phyloP scores from a whole-genome alignment of 2,113 vertebrate genomes.

The Peromyscus leucopus region DNA sequence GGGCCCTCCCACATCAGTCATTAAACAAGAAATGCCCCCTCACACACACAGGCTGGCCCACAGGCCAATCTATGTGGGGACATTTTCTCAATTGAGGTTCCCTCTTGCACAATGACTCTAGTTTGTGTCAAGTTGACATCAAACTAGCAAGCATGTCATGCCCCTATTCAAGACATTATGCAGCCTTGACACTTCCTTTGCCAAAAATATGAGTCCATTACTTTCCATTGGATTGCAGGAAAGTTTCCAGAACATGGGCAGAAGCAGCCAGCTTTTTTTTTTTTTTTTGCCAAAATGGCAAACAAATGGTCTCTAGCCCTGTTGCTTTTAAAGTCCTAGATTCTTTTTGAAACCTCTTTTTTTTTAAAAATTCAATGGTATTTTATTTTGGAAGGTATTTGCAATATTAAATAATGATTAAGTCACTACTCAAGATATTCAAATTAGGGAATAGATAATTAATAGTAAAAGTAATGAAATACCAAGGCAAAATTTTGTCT shows the following conservation, averaged over 20 bases:
- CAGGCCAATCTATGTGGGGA: neutral
- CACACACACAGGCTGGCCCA: too few species aligned
- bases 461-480: neutral
- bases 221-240: neutral
- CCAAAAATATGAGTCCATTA: neutral
- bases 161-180: neutral
- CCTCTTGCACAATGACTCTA: neutral
- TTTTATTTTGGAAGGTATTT: neutral
- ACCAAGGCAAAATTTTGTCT: neutral
- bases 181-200: neutral
- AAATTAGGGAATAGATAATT: neutral
- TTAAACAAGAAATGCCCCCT: neutral
- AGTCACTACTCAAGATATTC: neutral
- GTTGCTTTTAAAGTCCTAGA: neutral
- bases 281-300: neutral
- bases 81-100: neutral
- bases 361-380: neutral
- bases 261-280: neutral
- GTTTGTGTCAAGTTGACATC: neutral
- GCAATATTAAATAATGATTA: neutral
- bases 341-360: neutral
- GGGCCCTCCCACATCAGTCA: neutral
- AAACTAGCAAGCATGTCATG: neutral
- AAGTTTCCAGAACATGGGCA: neutral
- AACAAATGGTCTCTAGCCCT: neutral